Base-by-base conservation (phyloP, 2,888 invertebrate genomes). In the Dione vanillae region DNA sequence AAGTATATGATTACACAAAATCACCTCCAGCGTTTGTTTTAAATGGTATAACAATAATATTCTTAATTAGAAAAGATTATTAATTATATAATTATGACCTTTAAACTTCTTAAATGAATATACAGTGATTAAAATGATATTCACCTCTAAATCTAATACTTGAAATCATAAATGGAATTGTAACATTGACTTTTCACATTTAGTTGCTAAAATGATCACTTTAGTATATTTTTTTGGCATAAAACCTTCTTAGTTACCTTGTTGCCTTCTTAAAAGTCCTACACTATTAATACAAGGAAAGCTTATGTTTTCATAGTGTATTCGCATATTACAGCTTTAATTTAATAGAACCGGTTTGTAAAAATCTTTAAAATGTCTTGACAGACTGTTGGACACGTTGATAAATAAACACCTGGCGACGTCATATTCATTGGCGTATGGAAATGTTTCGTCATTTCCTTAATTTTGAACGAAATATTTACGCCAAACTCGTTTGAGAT, bases 351-450 rank as follows among this genome's bases (percentile, higher is more conserved):
- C 45, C 61, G 61, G 59, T 61, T 45, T 61, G 2, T 27, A 27
- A 61, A 45, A 43, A 61, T 45, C 61, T 27, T 43, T 16, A 37
- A 10, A 16, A 56, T 10, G 2, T 27, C 27, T 27, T 27, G 27
- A 45, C 61, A 45, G 61, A 59, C 43, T 27, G 59, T 43, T 27
- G 45, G 27, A 61, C 45, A 43, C 20, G 27, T n/a, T 27, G n/a
- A 27, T 45, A 49, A 14, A 64, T 64, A 49, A 64, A 35, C 35
- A 47, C 49, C 37, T 49, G 19, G 40, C 64, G 47, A 64, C 49
- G 64, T 64, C 64, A 49, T 37, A 16, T 64, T 64, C 64, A 64
- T 49, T 64, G 64, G 64, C 64, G 49, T 45, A 61, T 45, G n/a
- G 27, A 40, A 19, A 47, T 47, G 64, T 64, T 64, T 49, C 37